Base-by-base conservation (phyloP, 2,113 vertebrate species). In the Marmota monax region DNA sequence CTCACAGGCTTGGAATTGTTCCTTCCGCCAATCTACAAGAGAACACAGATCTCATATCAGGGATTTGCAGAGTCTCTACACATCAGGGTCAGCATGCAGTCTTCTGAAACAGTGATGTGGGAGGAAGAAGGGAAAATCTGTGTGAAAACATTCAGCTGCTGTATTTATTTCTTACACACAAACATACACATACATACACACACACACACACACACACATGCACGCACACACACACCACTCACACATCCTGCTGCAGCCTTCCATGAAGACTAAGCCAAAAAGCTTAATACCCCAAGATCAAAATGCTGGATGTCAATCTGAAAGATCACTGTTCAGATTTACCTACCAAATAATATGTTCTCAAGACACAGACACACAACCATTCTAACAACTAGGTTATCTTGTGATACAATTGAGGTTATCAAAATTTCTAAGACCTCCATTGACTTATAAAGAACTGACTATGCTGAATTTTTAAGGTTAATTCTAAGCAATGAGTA, bases 1-100 rank as follows among this genome's bases (percentile, higher is more conserved):
- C 94, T 96, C 94, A 94, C 94, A 87, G 27, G n/a, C 16, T 87
- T 83, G 42, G 88, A 96, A 96, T 10, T n/a, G 4, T 8, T 93
- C 78, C 74, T 92, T 91, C 78, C 32, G 17, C 96, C 96, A 95
- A 4, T 87, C 94, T 97, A 11, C 22, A 92, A 84, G 78, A 79
- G 23, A 95, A 85, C 10, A 56, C 14, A 87, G 0, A 22, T 25
- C 45, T 88, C 32, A 10, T 10, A 2, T 84, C 4, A 88, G 39
- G 7, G 37, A 25, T 29, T 17, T 65, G 11, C 51, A 78, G 10
- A 51, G 10, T 61, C 37, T 7, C 0, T 8, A 53, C n/a, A 34
- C 5, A 34, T 29, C 5, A 37, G 3, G 3, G 7, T 53, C 14
- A 4, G 5, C 9, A 42, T 0, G 27, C 11, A 2, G 7, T n/a